These are phyloP conservation scores for Mionectes macconnelli DNA, from an alignment of 2,113 vertebrate genomes.

Conservation along the genomic window DNA sequence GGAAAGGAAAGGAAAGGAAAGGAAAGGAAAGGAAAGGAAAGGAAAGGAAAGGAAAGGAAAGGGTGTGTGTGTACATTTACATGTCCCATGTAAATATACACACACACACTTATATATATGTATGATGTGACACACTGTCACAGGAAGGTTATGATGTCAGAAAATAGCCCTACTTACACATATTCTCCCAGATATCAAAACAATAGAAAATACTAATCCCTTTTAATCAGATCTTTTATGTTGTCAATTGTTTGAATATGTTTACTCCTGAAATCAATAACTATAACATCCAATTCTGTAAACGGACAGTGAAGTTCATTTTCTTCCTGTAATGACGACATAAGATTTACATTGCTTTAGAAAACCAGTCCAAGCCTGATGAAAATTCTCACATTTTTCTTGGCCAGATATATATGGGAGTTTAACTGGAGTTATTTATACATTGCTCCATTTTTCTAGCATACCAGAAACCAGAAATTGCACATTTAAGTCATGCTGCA, in stretches of 20 bases:
- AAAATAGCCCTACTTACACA: neutral
- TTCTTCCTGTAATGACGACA: neutral
- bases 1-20: too few species aligned
- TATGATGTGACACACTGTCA: too few species aligned
- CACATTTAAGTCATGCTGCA: neutral
- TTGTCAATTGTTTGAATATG: neutral
- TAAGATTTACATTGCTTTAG: neutral
- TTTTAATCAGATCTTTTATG: neutral
- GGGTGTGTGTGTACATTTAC: too few species aligned
- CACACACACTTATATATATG: too few species aligned
- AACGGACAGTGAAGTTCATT: neutral
- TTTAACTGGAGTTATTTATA: neutral
- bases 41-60: fast-evolving
- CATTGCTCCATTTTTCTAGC: neutral
- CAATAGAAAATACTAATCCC: neutral
- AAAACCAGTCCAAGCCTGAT: neutral
- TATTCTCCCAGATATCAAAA: neutral
- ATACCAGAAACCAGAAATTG: neutral
- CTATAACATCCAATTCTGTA: neutral
- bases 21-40: too few species aligned
- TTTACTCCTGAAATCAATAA: neutral
- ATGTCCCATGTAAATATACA: too few species aligned
- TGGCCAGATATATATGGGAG: neutral
- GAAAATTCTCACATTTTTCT: neutral
- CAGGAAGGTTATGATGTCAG: neutral